A percentile compares a stretch with the other conserved stretches of the same genome.
Evolutionary conservation across 2,113 vertebrate genomes (phyloP).

Genomic region (Bubalus kerabau): DNA sequence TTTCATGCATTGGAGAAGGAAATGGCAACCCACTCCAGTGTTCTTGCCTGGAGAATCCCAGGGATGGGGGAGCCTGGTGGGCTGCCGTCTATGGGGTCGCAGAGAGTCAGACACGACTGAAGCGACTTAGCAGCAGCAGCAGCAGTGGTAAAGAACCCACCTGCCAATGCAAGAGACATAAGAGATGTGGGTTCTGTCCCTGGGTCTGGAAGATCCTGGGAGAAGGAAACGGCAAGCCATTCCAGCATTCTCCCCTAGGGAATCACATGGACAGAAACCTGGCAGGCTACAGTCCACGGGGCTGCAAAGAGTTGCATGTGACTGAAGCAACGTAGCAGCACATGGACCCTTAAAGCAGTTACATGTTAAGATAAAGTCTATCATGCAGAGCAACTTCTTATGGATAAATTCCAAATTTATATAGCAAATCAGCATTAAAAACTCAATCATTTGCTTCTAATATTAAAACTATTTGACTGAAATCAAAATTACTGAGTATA

Average conservation of each 20-base stretch:
- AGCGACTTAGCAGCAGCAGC: no score
- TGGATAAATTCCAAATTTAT: not conserved
- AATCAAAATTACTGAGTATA: not conserved
- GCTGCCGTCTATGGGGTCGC: fast-evolving
- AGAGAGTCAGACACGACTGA: no score
- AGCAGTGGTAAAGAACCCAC: not conserved
- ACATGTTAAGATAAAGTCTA: not conserved
- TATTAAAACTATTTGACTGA: not conserved
- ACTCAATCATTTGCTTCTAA: not conserved
- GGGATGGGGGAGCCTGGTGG: no score
- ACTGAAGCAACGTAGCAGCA: not conserved
- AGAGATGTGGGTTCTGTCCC: not conserved
- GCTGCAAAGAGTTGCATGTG: not conserved
- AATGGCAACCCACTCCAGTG: no score
- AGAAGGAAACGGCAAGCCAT: not conserved
- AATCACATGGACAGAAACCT: not conserved
- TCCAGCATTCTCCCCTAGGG: not conserved
- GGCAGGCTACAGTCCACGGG: not conserved
- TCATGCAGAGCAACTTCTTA: not conserved
- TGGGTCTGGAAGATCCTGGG: not conserved
- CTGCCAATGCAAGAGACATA: not conserved
- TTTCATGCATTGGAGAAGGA: no score
- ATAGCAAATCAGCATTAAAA: not conserved
- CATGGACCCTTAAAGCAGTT: not conserved
- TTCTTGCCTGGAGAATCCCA: no score